phyloP scores from a whole-genome alignment of 2,888 invertebrate genomes.

The Microplitis deprimator region DNA sequence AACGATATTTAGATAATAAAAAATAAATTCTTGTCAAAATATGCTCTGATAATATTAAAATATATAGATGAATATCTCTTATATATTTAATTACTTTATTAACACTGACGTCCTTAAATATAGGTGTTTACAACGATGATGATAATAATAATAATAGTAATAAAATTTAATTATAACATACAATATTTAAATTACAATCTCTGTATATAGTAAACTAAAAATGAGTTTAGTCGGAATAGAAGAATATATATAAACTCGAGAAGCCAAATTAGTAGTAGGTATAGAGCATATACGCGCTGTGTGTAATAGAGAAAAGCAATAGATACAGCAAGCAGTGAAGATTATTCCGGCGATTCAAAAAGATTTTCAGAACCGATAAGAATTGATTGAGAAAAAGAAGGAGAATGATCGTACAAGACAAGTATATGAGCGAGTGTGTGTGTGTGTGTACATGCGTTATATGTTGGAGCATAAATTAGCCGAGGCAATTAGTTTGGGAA shows the following conservation, averaged over 20 bases:
- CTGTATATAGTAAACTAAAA: no score
- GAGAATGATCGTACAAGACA: constrained; percentile 34
- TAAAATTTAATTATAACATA: background rate
- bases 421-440: background rate
- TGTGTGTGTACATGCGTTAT: constrained; percentile 47
- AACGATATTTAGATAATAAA: background rate
- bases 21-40: constrained; percentile 41
- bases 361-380: constrained; percentile 50
- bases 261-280: no score
- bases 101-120: background rate
- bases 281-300: background rate
- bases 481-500: constrained; percentile 71
- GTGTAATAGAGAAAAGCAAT: constrained; percentile 1
- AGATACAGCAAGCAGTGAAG: constrained; percentile 18
- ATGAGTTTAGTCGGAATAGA: no score
- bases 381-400: constrained; percentile 48
- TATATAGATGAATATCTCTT: background rate
- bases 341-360: constrained; percentile 44
- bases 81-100: background rate
- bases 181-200: background rate
- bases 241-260: no score
- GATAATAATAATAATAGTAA: no score
- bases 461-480: constrained; percentile 68
- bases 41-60: constrained; percentile 17
- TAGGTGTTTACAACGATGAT: no score